phyloP scores from a whole-genome alignment of 2,113 vertebrate species.

The Tyrannus savana region DNA sequence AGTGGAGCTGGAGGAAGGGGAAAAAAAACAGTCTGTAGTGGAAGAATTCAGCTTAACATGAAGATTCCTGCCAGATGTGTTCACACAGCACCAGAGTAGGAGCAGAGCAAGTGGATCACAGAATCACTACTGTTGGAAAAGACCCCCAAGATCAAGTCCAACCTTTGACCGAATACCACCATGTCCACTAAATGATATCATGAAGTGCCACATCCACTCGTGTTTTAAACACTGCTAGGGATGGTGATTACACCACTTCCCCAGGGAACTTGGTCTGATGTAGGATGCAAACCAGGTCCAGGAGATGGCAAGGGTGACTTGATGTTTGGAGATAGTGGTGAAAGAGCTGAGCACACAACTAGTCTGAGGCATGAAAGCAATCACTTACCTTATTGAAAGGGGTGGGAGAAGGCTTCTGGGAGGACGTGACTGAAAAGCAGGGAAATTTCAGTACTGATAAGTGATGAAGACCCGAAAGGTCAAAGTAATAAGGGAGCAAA shows the following conservation, averaged over 20 bases:
- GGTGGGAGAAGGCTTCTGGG: background rate
- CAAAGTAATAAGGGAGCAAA: background rate
- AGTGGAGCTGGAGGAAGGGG: background rate
- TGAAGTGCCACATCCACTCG: background rate
- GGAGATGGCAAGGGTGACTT: background rate
- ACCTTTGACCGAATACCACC: background rate
- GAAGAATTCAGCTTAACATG: background rate
- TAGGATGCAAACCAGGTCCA: background rate
- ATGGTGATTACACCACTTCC: background rate
- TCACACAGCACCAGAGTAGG: background rate
- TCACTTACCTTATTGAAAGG: background rate
- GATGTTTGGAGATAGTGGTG: background rate
- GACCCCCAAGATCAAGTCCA: background rate
- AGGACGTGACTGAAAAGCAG: background rate
- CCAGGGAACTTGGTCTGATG: background rate
- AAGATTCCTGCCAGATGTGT: background rate
- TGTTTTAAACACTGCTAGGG: background rate
- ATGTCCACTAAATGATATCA: background rate
- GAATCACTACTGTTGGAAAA: background rate
- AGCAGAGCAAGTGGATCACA: background rate
- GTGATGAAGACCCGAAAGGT: background rate
- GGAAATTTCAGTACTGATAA: background rate
- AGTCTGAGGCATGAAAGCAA: background rate
- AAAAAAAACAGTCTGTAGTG: background rate
- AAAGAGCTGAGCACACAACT: background rate